Evolutionary conservation across 2,888 invertebrate species (phyloP).

Genomic region (Ctena decussata): DNA sequence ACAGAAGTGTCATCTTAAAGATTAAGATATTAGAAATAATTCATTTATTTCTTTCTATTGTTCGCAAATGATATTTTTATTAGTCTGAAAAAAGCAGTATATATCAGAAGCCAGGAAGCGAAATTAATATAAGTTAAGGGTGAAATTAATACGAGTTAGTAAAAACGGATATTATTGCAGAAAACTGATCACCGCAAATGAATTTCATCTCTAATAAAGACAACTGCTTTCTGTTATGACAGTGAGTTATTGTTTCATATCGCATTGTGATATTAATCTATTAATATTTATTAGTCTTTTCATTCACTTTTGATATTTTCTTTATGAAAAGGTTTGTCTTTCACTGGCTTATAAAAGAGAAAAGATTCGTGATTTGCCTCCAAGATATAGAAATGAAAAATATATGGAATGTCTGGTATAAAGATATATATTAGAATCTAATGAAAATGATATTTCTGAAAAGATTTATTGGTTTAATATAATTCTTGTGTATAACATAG

Average conservation of each 20-base stretch:
- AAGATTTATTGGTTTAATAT: conserved; percentile 8
- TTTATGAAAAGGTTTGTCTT: not conserved
- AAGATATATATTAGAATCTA: not conserved
- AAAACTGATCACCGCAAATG: not conserved
- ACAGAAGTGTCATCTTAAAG: too few relatives aligned
- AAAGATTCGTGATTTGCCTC: not conserved
- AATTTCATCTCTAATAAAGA: not conserved
- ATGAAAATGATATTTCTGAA: conserved; percentile 2
- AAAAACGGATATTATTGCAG: not conserved
- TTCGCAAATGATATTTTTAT: too few relatives aligned
- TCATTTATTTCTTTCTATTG: too few relatives aligned
- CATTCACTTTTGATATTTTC: conserved; percentile 12
- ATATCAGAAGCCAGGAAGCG: not conserved
- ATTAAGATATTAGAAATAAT: too few relatives aligned
- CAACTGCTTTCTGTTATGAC: not conserved
- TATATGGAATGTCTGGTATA: too few relatives aligned
- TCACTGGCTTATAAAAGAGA: not conserved
- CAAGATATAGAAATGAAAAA: not conserved
- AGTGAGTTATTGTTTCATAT: not conserved
- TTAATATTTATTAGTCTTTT: not conserved
- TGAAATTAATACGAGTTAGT: not conserved
- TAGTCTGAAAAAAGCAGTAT: too few relatives aligned
- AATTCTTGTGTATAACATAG: too few relatives aligned
- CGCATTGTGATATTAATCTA: not conserved
- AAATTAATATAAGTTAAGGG: not conserved